phyloP scores from a whole-genome alignment of 2,797 vertebrate species.

The Galaxias olidus region DNA sequence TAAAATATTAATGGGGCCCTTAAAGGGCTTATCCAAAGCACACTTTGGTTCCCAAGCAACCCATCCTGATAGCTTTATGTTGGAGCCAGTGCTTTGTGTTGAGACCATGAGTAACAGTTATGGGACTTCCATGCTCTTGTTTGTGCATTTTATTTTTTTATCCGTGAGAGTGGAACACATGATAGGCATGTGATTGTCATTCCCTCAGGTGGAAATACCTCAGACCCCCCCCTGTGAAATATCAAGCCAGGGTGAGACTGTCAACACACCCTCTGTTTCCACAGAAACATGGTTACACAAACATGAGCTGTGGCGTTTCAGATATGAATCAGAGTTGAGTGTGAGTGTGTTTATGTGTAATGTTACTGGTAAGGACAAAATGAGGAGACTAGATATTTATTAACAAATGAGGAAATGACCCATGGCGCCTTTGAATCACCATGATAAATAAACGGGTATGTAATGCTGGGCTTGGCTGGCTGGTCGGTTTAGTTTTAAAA shows the following conservation, averaged over 20 bases:
- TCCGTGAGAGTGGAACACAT: neutral
- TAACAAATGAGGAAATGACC: constrained; percentile 26
- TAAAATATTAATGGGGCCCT: neutral
- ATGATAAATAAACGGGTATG: neutral
- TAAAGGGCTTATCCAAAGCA: neutral
- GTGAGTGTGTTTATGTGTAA: constrained; percentile 17
- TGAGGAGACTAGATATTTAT: constrained; percentile 32
- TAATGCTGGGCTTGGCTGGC: neutral
- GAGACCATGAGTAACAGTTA: neutral
- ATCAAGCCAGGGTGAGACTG: constrained; percentile 26
- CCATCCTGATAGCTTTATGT: neutral
- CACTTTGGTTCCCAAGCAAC: neutral
- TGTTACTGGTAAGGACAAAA: constrained; percentile 9
- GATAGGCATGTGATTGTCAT: neutral
- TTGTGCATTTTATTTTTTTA: neutral
- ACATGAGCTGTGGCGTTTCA: constrained; percentile 32
- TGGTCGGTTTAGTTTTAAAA: neutral
- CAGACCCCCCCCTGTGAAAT: constrained; percentile 25
- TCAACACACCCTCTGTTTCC: constrained; percentile 49
- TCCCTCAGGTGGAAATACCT: constrained; percentile 24
- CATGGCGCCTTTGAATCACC: neutral
- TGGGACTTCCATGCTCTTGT: constrained; percentile 3
- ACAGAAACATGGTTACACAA: constrained; percentile 45
- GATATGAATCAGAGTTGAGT: constrained; percentile 38
- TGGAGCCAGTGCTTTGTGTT: neutral